Base-by-base conservation (phyloP, 2,113 vertebrate species). In the Lycocorax pyrrhopterus region DNA sequence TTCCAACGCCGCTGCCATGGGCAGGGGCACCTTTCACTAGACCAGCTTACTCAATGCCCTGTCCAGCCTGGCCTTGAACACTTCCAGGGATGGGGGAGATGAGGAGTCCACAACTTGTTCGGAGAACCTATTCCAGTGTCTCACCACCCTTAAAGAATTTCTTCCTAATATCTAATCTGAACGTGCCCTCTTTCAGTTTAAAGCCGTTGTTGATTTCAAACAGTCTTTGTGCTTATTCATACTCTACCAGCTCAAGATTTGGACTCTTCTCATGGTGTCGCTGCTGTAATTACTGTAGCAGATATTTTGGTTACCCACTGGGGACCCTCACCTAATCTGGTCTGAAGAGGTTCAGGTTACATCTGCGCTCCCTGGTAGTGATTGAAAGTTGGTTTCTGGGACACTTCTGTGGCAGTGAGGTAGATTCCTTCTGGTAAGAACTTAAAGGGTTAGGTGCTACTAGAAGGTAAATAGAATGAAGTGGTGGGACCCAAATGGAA, bases 281-380 rank as follows among this genome's bases (percentile, higher is more conserved):
- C 63, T 46, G 22, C 15, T 72, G 4, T 46, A 64, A 59, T 20
- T 39, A 89, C 23, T 43, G 49, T 23, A 74, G 41, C 25, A 74
- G 44, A 33, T 5, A 16, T 84, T 80, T 73, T 64, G 10, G 10
- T 69, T 51, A 12, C 7, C 4, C 35, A 17, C 12, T 21, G 16
- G 11, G 10, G 10, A 52, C 1, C 6, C 4, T 78, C 53, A 35
- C 9, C 12, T 82, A 30, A 71, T 10, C 13, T 46, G 29, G 25
- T 22, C 44, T 63, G 43, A 58, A 72, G 46, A 82, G 12, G 6
- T 58, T 53, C 20, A 46, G 18, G 10, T 87, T 85, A 39, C 16
- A 52, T 32, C n/a, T 79, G 26, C 0, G 0, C 7, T 63, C 35
- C 39, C 13, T 30, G 9, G 10, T 30, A 53, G 9, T 17, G 18